These are phyloP conservation scores for Hyles lineata DNA, from an alignment of 2,888 invertebrate species.

Conservation along the genomic window DNA sequence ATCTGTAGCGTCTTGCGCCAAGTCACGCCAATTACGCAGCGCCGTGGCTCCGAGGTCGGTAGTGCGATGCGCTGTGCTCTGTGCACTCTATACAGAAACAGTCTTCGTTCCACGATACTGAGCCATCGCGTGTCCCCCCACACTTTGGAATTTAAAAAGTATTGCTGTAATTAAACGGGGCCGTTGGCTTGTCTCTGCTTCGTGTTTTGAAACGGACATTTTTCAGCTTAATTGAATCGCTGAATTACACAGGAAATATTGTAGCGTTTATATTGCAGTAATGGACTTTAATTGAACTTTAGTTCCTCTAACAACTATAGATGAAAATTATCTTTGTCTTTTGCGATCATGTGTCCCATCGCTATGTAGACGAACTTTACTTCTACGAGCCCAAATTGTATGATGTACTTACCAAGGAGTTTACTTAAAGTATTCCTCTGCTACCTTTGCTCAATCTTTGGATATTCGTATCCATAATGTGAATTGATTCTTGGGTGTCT, in stretches of 20 bases:
- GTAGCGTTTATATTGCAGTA: background rate
- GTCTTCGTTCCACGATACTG: background rate
- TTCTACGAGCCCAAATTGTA: too few relatives aligned
- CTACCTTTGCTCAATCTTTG: too few relatives aligned
- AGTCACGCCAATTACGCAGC: constrained; percentile 32
- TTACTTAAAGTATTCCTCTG: too few relatives aligned
- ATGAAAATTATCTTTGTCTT: background rate
- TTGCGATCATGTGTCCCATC: background rate
- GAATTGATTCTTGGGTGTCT: background rate
- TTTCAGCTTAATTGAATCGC: constrained; percentile 1
- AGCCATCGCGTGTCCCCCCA: constrained; percentile 17
- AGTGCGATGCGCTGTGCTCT: background rate
- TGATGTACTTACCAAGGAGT: too few relatives aligned
- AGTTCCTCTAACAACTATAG: background rate
- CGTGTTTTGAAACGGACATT: constrained; percentile 30
- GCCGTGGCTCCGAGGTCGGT: constrained; percentile 9
- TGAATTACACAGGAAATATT: background rate
- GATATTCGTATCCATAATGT: background rate
- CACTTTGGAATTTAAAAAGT: constrained; percentile 25
- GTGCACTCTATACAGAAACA: background rate
- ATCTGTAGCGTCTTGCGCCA: constrained; percentile 30
- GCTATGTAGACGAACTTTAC: too few relatives aligned
- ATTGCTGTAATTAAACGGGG: constrained; percentile 25
- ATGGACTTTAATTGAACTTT: background rate
- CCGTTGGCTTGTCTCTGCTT: constrained; percentile 18